Evolutionary conservation across 2,888 invertebrate species (phyloP).

Genomic region (Brachylomia viminalis): DNA sequence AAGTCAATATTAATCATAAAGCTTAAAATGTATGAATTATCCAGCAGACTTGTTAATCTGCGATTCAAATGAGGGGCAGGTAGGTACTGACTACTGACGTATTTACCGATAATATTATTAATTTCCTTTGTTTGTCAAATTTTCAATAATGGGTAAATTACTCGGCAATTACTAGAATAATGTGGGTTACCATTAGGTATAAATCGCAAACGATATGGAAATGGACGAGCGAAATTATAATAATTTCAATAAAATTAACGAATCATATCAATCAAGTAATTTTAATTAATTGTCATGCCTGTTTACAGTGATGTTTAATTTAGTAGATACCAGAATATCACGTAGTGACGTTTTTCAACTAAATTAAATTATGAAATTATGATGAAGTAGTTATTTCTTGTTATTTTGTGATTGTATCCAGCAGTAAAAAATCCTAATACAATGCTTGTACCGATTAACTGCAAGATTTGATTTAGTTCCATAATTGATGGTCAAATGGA

Average conservation of each 20-base stretch:
- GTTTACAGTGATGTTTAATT: slow-evolving; percentile 17
- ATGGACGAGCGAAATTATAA: slow-evolving; percentile 49
- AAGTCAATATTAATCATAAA: slow-evolving; percentile 20
- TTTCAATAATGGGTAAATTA: slow-evolving; percentile 39
- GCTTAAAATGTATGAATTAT: slow-evolving; percentile 20
- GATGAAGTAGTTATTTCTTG: slow-evolving; percentile 1
- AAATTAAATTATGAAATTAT: slow-evolving; percentile 8
- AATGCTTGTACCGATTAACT: not conserved
- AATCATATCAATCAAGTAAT: slow-evolving; percentile 49
- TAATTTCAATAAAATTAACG: slow-evolving; percentile 43
- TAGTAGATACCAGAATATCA: not conserved
- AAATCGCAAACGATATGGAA: slow-evolving; percentile 49
- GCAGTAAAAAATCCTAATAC: not conserved
- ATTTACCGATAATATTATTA: slow-evolving; percentile 23
- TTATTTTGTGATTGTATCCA: not conserved
- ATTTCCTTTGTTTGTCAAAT: slow-evolving; percentile 45
- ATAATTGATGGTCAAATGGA: not conserved
- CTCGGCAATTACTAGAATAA: slow-evolving; percentile 31
- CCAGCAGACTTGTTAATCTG: slow-evolving; percentile 19
- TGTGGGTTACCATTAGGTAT: slow-evolving; percentile 22
- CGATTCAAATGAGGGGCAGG: slow-evolving; percentile 27
- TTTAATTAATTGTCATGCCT: slow-evolving; percentile 27
- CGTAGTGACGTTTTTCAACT: not conserved
- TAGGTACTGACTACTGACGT: not conserved
- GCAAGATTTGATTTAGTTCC: not conserved